Base-by-base conservation (phyloP, 2,888 invertebrate species). In the Meliscaeva auricollis region DNA sequence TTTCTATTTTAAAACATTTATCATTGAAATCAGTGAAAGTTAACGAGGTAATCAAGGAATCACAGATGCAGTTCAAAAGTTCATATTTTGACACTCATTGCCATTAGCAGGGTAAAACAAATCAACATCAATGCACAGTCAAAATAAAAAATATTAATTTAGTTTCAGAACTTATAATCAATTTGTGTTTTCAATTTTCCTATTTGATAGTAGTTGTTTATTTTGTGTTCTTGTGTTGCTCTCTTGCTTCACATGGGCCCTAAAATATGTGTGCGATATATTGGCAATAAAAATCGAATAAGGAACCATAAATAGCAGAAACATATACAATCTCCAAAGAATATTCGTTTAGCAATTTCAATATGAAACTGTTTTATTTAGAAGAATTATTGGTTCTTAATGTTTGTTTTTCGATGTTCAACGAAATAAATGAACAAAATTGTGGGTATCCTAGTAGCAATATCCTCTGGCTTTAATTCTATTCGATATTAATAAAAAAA, bases 181-280 rank as follows among this genome's bases (percentile, higher is more conserved):
- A n/a, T n/a, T n/a, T n/a, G n/a, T n/a, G 83, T 84, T 84, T 85
- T 85, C 75, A 85, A 80, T 76, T 80, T 80, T 85, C 66, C 54
- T 80, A 38, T 44, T 75, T 70, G 79, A 78, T 79, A 83, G 82
- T 83, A 70, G 64, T 54, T 32, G 54, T 64, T 46, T 11, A 62
- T n/a, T 30, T 44, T 62, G 44, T 32, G 52, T 22, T 48, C 9
- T 22, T 41, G 52, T 54, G 26, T n/a, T 64, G 52, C 72, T 44
- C 41, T 44, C 35, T 44, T 22, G 38, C 48, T 50, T 70, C 50
- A 41, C 75, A 58, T 4, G 4, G 48, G 44, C 58, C n/a, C 66
- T 52, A 46, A 20, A n/a, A 22, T 32, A 64, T 64, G 44, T 64
- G 44, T 64, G 64, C 46, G 15, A 46, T 64, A 64, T 64, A 64